Conservation (phyloP, 2,797 vertebrate species). For the Danio kyathit region DNA sequence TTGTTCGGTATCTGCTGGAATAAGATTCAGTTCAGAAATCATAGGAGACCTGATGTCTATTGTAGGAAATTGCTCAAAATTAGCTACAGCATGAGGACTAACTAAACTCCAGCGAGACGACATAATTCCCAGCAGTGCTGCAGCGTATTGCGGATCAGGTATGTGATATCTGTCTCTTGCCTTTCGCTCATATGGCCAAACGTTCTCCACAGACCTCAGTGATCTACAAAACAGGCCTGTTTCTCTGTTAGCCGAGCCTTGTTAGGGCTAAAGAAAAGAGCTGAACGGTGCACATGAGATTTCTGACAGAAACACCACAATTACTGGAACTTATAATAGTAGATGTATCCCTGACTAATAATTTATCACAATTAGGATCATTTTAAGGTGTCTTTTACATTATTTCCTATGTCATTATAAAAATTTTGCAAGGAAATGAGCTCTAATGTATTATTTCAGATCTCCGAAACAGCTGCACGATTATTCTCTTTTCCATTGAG, state of each 20-base stretch:
- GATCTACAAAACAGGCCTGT: conserved; percentile 38
- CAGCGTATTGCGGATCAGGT: conserved; percentile 29
- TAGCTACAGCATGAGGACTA: not conserved
- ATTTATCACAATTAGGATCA: conserved; percentile 28
- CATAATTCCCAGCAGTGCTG: conserved; percentile 5
- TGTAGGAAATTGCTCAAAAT: not conserved
- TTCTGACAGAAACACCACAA: conserved; percentile 23
- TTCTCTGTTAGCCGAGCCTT: conserved; percentile 24
- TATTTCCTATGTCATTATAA: conserved; percentile 40
- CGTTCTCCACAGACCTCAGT: conserved; percentile 17
- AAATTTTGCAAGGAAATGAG: conserved; percentile 18
- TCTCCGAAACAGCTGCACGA: conserved; percentile 39
- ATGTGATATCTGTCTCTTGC: conserved; percentile 48
- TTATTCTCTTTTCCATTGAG: conserved; percentile 33
- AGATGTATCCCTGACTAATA: conserved; percentile 10
- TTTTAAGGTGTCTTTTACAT: conserved; percentile 16
- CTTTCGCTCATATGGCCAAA: conserved; percentile 28
- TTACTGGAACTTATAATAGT: conserved; percentile 24
- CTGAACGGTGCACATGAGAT: not conserved
- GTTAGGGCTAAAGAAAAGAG: conserved; percentile 11
- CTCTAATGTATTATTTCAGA: conserved; percentile 24
- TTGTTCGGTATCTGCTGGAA: not conserved
- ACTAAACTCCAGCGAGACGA: not conserved
- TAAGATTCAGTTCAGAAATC: not conserved
- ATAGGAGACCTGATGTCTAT: not conserved